Conservation (phyloP, 1,140 invertebrate species). For the Brachionus calyciflorus region DNA sequence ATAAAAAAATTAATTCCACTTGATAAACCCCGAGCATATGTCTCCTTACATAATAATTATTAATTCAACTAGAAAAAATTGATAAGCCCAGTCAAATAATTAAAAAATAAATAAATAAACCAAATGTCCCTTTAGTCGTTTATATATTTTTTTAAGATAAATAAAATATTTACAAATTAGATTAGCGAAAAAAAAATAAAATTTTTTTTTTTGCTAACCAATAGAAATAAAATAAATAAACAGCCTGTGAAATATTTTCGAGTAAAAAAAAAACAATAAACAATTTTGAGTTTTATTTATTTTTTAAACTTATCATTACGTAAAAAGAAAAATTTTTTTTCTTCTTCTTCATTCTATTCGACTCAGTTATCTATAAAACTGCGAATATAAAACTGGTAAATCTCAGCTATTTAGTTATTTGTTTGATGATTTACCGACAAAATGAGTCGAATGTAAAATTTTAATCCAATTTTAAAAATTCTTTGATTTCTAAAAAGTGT, state of each 20-base stretch:
- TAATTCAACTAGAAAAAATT: too few relatives aligned
- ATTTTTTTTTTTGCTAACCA: not conserved
- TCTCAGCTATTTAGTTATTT: too few relatives aligned
- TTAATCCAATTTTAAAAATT: too few relatives aligned
- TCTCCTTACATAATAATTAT: too few relatives aligned
- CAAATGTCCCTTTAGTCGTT: conserved; percentile 22
- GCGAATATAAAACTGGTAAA: not conserved
- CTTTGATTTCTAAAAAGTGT: not conserved
- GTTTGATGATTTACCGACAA: too few relatives aligned
- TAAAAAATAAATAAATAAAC: too few relatives aligned
- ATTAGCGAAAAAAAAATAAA: too few relatives aligned
- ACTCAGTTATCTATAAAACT: too few relatives aligned
- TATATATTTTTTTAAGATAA: not conserved
- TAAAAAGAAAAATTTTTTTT: too few relatives aligned
- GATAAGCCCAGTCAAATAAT: too few relatives aligned
- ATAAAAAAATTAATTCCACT: not conserved
- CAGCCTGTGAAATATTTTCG: conserved; percentile 17
- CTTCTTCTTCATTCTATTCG: too few relatives aligned
- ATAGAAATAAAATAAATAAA: not conserved
- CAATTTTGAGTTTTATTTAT: not conserved
- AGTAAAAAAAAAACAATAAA: not conserved
- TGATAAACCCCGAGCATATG: not conserved
- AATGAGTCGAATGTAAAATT: too few relatives aligned
- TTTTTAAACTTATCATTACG: conserved; percentile 4
- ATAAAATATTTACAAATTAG: conserved; percentile 41